Percentiles rank a stretch among this genome's conserved stretches.
These are phyloP conservation scores for Peromyscus eremicus DNA, from an alignment of 2,797 vertebrate genomes.

Conservation along the genomic window DNA sequence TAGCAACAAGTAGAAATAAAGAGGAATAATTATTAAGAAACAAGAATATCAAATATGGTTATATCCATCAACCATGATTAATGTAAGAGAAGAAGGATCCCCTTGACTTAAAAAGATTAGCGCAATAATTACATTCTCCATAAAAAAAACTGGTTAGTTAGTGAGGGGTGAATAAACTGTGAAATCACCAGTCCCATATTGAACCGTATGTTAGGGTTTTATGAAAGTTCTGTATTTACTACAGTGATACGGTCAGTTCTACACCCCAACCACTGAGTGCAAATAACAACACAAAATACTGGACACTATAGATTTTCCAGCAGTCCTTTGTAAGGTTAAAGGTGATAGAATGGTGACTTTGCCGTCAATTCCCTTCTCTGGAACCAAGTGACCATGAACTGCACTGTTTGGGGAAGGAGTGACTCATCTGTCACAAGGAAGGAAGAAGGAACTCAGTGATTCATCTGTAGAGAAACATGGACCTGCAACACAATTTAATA, in stretches of 20 bases:
- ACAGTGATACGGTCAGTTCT: background rate
- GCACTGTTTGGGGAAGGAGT: background rate
- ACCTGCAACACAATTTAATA: background rate
- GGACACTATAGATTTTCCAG: background rate
- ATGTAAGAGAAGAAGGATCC: background rate
- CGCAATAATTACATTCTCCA: background rate
- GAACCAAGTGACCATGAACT: background rate
- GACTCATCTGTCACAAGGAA: no score
- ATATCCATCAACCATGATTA: background rate
- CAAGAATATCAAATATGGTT: background rate
- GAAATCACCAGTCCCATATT: conserved; percentile 12
- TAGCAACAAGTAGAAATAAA: conserved; percentile 80
- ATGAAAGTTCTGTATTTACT: background rate
- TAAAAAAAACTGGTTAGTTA: background rate
- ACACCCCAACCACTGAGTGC: background rate
- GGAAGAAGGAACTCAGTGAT: background rate
- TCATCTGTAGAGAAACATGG: background rate
- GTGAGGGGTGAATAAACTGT: background rate
- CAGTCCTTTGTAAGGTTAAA: background rate
- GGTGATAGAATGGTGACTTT: background rate
- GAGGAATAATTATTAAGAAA: conserved; percentile 51
- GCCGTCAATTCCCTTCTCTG: background rate
- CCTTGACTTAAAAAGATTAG: background rate
- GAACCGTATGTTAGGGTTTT: background rate
- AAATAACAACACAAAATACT: background rate